Evolutionary conservation across 1,140 invertebrate species (phyloP).

Genomic region (Leptonema lineaticorne): DNA sequence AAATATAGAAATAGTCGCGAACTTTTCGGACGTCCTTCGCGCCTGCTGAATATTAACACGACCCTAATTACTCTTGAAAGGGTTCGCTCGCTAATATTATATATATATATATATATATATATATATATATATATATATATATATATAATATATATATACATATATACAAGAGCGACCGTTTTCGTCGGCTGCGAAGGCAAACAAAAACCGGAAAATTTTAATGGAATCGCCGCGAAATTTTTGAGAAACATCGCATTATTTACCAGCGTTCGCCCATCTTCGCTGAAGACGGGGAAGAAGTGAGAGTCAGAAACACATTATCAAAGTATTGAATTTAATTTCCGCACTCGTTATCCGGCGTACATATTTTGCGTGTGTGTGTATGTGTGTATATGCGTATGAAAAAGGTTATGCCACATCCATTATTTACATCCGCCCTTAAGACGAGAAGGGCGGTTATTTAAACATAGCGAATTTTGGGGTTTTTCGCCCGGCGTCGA

Average conservation of each 20-base stretch:
- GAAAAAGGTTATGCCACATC: slow-evolving; percentile 40
- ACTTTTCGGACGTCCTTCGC: too few relatives aligned
- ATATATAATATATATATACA: not conserved
- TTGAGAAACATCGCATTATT: slow-evolving; percentile 5
- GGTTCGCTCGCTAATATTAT: not conserved
- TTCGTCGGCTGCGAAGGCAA: not conserved
- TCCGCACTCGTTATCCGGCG: slow-evolving; percentile 37
- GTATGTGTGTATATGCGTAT: too few relatives aligned
- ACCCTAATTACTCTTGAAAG: too few relatives aligned
- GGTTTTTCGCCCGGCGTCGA: not conserved
- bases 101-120: not conserved
- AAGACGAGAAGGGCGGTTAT: slow-evolving; percentile 20
- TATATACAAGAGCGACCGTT: not conserved
- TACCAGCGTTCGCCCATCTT: slow-evolving; percentile 19
- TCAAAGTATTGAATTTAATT: slow-evolving; percentile 43
- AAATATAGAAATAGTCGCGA: too few relatives aligned
- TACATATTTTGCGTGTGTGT: slow-evolving; percentile 31
- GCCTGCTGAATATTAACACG: too few relatives aligned
- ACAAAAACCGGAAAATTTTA: slow-evolving; percentile 1
- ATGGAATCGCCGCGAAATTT: slow-evolving; percentile 9
- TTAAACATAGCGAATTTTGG: slow-evolving; percentile 16
- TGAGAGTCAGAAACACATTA: slow-evolving; percentile 40
- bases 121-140: not conserved
- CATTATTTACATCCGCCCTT: slow-evolving; percentile 42
- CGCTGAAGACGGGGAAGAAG: too few relatives aligned